These are phyloP conservation scores for Tupaia chinensis DNA, from an alignment of 2,113 vertebrate species.

Conservation along the genomic window DNA sequence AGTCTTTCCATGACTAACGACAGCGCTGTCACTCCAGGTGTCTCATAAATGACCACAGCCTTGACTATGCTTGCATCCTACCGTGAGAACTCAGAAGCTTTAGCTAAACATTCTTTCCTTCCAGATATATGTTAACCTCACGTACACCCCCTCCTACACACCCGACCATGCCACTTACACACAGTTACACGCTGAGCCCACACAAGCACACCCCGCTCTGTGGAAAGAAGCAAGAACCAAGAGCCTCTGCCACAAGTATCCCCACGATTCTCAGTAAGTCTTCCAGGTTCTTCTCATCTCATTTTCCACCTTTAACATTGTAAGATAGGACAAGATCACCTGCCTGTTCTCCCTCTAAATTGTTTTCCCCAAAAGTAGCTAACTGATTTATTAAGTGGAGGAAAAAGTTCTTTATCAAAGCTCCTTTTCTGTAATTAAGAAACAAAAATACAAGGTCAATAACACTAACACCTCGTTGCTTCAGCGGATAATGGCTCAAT, in stretches of 20 bases:
- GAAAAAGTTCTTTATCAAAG: neutral
- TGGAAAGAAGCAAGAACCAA: neutral
- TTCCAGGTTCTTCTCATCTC: neutral
- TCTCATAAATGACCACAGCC: neutral
- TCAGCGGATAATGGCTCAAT: neutral
- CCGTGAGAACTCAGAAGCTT: neutral
- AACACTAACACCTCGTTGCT: neutral
- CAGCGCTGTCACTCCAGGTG: neutral
- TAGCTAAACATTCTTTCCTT: neutral
- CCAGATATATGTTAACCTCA: neutral
- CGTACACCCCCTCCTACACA: neutral
- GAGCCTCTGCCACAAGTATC: neutral
- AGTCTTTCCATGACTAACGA: no score
- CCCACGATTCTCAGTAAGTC: neutral
- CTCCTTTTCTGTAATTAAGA: conserved; percentile 7
- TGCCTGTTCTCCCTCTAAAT: neutral
- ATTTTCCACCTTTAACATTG: neutral
- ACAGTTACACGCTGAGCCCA: neutral
- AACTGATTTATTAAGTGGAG: neutral
- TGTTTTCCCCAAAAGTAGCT: neutral
- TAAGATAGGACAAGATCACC: neutral
- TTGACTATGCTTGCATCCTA: neutral
- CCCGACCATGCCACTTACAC: neutral
- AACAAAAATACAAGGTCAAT: neutral
- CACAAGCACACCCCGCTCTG: neutral